Base-by-base conservation (phyloP, 2,797 vertebrate genomes). In the Chelon auratus region DNA sequence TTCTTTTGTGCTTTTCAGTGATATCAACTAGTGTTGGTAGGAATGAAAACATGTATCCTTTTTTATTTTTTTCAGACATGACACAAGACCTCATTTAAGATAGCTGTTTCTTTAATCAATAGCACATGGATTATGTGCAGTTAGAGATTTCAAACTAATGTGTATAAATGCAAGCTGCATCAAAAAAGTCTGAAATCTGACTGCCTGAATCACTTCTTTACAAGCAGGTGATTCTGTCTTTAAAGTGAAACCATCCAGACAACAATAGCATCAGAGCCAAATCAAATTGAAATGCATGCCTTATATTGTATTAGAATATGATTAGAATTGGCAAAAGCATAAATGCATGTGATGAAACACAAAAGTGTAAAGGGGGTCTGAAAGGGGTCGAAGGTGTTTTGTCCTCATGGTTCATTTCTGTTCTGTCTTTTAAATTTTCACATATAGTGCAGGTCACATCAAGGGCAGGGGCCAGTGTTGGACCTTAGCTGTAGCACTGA, bases 301-400 rank as follows among this genome's bases (percentile, higher is more conserved):
- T 12, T 43, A 52, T 40, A 30, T 26, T 36, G n/a, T 42, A 20
- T 65, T 18, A n/a, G n/a, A 66, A 37, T 36, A 20, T 4, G 13
- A 53, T 57, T 37, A 33, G 9, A 48, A 37, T 42, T 47, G 4
- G 11, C 42, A 33, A 58, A 26, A 62, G 5, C 3, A 5, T 11
- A 11, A 22, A 68, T 39, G 70, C 68, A 71, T 54, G 66, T 30
- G 9, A 57, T 50, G 59, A 79, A 68, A 68, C 64, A 59, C 43
- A 18, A 67, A 52, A 26, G 57, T 36, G 52, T 36, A 50, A 78
- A 18, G 17, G 48, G 43, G 48, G 50, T 54, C 12, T 36, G 12
- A 69, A 43, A 43, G 33, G 22, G 22, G 7, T 22, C 18, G 20
- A 66, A 4, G 43, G 7, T 22, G 42, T 60, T 72, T 52, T 59